Conservation (phyloP, 2,797 vertebrate genomes). For the Lepilemur septentrionalis region DNA sequence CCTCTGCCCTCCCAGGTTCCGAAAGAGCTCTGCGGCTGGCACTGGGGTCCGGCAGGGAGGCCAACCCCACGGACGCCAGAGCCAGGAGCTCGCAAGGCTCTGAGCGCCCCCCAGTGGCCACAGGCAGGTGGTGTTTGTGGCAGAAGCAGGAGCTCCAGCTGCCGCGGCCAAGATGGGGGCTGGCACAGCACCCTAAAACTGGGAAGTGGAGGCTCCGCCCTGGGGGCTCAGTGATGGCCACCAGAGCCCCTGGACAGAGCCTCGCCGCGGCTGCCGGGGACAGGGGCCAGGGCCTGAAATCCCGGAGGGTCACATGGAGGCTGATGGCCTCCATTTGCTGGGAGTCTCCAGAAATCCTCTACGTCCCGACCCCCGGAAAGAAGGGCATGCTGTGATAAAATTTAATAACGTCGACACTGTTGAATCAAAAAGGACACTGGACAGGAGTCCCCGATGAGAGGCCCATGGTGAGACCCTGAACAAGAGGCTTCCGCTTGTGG, state of each 20-base stretch:
- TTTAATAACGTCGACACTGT: rapidly evolving
- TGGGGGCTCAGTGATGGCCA: rapidly evolving
- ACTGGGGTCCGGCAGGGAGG: not conserved
- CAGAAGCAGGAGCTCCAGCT: rapidly evolving
- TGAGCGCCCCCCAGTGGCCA: constrained; percentile 26
- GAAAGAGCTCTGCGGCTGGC: not conserved
- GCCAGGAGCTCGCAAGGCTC: not conserved
- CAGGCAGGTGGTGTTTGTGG: not conserved
- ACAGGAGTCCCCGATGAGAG: not conserved
- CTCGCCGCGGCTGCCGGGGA: rapidly evolving
- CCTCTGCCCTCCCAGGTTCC: not conserved
- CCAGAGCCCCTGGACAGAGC: not conserved
- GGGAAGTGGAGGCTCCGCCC: not conserved
- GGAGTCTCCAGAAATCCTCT: not conserved
- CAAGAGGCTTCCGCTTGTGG: not conserved
- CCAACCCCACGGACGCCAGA: not conserved
- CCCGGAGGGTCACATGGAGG: not conserved
- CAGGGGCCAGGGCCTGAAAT: rapidly evolving
- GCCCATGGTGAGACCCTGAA: not conserved
- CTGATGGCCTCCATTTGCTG: rapidly evolving
- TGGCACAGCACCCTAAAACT: rapidly evolving
- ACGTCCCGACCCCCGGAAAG: not conserved
- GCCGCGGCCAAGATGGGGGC: rapidly evolving
- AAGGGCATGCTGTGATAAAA: not conserved
- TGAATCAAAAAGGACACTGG: not conserved